Evolutionary conservation across 1,140 invertebrate species (phyloP).

Genomic region (Charaxes varanes): DNA sequence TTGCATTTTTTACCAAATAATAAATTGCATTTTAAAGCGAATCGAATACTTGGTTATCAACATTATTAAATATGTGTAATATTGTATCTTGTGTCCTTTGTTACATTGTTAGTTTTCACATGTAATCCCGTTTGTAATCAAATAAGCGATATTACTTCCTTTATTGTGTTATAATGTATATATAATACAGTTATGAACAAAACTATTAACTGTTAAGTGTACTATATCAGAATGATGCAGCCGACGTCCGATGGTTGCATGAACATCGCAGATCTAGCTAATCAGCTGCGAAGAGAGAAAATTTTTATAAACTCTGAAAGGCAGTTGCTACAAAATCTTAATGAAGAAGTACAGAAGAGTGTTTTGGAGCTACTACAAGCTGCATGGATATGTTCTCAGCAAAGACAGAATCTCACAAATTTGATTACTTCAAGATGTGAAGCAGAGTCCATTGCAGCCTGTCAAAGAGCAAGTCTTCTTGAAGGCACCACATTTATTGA

Average conservation of each 20-base stretch:
- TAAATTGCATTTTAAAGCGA: not conserved
- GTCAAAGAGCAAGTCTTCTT: slow-evolving; percentile 84
- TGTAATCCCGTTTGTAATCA: slow-evolving; percentile 5
- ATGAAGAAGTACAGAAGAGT: slow-evolving; percentile 64
- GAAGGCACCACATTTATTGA: slow-evolving; percentile 90
- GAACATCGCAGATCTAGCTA: slow-evolving; percentile 66
- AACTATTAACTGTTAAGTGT: slow-evolving; percentile 37
- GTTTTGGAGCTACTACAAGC: slow-evolving; percentile 76
- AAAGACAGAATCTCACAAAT: slow-evolving; percentile 88
- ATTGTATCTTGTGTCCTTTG: not conserved
- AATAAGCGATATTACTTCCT: slow-evolving; percentile 35
- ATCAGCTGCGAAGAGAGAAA: slow-evolving; percentile 64
- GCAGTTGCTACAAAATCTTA: slow-evolving; percentile 64
- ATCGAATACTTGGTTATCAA: no score
- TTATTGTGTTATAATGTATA: slow-evolving; percentile 36
- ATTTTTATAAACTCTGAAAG: slow-evolving; percentile 69
- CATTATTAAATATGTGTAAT: no score
- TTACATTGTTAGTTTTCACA: not conserved
- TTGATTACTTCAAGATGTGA: slow-evolving; percentile 85
- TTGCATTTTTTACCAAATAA: slow-evolving; percentile 1
- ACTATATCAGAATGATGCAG: slow-evolving; percentile 59
- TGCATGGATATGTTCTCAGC: slow-evolving; percentile 92
- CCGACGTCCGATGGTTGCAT: slow-evolving; percentile 62
- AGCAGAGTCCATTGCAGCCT: slow-evolving; percentile 83
- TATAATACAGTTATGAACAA: slow-evolving; percentile 24